phyloP scores from a whole-genome alignment of 2,888 invertebrate species.

The Oligia strigilis region DNA sequence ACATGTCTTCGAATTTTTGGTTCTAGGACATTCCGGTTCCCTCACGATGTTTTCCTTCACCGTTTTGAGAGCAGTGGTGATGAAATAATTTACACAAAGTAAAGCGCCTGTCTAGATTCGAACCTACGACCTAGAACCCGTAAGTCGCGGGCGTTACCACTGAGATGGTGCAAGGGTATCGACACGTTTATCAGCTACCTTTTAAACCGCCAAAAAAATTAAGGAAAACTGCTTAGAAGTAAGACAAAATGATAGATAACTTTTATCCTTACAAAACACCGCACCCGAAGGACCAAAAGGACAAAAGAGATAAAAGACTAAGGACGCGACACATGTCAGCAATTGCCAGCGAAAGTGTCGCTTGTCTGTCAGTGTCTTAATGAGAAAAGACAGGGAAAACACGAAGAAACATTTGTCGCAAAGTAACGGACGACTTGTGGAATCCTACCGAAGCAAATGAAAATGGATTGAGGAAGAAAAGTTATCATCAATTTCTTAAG shows the following conservation, averaged over 20 bases:
- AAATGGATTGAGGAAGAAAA: neutral
- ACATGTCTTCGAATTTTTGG: too few species aligned
- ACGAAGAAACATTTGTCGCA: neutral
- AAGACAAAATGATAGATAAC: neutral
- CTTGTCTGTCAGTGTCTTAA: constrained; percentile 36
- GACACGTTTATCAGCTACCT: neutral
- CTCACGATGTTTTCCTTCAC: too few species aligned
- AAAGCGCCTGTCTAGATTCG: too few species aligned
- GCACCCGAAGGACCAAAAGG: neutral
- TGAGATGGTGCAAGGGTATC: neutral
- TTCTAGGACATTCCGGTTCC: too few species aligned
- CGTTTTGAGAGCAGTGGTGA: too few species aligned
- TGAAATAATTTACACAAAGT: too few species aligned
- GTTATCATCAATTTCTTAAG: neutral
- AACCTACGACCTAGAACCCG: too few species aligned
- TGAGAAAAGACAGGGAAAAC: constrained; percentile 5
- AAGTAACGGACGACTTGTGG: neutral
- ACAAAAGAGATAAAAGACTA: neutral
- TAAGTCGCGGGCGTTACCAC: too few species aligned
- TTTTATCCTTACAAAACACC: neutral
- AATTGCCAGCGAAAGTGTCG: neutral
- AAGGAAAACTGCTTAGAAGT: neutral
- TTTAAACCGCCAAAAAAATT: neutral
- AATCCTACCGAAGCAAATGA: neutral
- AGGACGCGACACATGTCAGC: constrained; percentile 31